Conservation (phyloP, 2,888 invertebrate species). For the Blera fallax region DNA sequence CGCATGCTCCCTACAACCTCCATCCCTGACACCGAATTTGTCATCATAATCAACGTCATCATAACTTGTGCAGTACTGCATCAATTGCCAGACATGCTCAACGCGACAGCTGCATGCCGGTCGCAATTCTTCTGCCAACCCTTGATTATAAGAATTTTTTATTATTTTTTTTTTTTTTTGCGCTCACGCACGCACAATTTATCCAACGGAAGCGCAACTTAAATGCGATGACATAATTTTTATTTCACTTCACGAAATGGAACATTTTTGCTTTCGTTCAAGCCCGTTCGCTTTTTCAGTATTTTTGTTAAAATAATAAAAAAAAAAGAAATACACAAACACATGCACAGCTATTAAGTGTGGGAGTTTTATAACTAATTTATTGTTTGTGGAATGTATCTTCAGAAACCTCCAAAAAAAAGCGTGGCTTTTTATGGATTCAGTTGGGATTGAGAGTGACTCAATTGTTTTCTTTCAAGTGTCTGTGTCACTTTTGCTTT, state of each 20-base stretch:
- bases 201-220: constrained; percentile 44
- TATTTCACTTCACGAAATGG: constrained; percentile 1
- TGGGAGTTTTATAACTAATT: constrained; percentile 26
- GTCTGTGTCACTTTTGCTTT: constrained; percentile 33
- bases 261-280: background rate
- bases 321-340: background rate
- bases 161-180: background rate
- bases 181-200: constrained; percentile 28
- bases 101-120: constrained; percentile 10
- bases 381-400: constrained; percentile 31
- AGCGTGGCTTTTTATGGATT: background rate
- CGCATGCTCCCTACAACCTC: background rate
- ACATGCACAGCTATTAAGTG: background rate
- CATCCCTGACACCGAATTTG: background rate
- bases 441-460: background rate
- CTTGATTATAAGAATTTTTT: background rate
- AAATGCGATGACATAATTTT: constrained; percentile 54
- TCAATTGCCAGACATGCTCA: constrained; percentile 1
- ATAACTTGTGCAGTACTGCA: constrained; percentile 2
- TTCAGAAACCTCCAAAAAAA: background rate
- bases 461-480: constrained; percentile 1
- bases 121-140: background rate
- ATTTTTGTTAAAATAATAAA: background rate
- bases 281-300: background rate
- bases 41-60: background rate